phyloP scores from a whole-genome alignment of 1,140 invertebrate species.

The Bombus breviceps region DNA sequence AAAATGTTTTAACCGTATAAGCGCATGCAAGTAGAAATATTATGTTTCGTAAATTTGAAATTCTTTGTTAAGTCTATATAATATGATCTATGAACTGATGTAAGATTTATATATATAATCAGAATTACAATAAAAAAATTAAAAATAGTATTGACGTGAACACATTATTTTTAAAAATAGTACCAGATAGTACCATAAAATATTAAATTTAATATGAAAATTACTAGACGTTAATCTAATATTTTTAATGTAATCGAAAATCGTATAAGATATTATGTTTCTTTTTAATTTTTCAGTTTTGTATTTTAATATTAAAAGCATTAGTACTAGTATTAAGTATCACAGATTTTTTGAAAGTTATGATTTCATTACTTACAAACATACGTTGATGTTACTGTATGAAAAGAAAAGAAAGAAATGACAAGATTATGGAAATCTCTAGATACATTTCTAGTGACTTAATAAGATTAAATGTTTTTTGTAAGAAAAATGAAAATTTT shows the following conservation, averaged over 20 bases:
- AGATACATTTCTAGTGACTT: slow-evolving; percentile 32
- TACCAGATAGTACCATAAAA: neutral
- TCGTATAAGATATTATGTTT: neutral
- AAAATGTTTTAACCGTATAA: neutral
- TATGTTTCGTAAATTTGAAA: neutral
- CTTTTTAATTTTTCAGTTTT: neutral
- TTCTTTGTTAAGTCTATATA: neutral
- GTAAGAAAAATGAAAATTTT: neutral
- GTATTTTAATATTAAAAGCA: neutral
- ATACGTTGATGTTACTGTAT: neutral
- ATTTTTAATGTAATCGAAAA: neutral
- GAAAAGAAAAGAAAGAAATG: neutral
- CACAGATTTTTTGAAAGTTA: neutral
- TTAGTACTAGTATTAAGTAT: neutral
- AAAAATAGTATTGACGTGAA: neutral
- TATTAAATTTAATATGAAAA: slow-evolving; percentile 1
- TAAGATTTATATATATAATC: neutral
- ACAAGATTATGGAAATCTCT: slow-evolving; percentile 25
- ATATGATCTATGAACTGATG: neutral
- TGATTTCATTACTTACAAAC: neutral
- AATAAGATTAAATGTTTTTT: neutral
- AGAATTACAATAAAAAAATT: neutral
- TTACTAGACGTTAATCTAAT: slow-evolving; percentile 8
- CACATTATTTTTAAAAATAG: neutral
- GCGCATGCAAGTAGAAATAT: neutral